These are phyloP conservation scores for Leucoptera coffeella DNA, from an alignment of 2,888 invertebrate genomes.

Conservation along the genomic window DNA sequence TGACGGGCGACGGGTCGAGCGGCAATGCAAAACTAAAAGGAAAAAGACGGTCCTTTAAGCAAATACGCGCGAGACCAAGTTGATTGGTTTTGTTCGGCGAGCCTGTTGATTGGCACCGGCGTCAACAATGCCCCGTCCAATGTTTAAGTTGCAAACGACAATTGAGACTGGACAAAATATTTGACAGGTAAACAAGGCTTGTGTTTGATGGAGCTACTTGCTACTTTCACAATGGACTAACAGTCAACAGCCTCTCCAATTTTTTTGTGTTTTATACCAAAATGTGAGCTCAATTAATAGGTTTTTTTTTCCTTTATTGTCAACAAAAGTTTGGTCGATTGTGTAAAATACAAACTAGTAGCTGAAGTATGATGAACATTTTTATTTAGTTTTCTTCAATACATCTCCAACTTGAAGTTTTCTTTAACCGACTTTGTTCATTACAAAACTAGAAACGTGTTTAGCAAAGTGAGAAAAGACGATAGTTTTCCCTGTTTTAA, in stretches of 20 bases:
- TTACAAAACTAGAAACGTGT: too few relatives aligned
- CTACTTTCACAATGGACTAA: constrained; percentile 5
- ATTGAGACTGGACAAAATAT: constrained; percentile 31
- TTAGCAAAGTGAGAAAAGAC: too few relatives aligned
- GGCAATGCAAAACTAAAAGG: constrained; percentile 45
- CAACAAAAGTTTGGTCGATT: constrained; percentile 5
- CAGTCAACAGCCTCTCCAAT: constrained; percentile 10
- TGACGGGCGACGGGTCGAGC: constrained; percentile 48
- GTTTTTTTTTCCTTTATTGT: not conserved
- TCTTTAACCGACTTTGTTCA: too few relatives aligned
- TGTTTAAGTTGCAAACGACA: constrained; percentile 46
- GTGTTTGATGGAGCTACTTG: constrained; percentile 10
- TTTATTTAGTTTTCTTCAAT: not conserved
- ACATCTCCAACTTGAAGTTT: too few relatives aligned
- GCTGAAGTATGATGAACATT: too few relatives aligned
- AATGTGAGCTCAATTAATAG: constrained; percentile 1
- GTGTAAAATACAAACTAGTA: constrained; percentile 2
- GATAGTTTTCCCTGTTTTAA: too few relatives aligned
- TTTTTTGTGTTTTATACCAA: not conserved
- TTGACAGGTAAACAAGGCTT: constrained; percentile 11
- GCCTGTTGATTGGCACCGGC: constrained; percentile 47
- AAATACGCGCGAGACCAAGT: constrained; percentile 53
- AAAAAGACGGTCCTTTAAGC: constrained; percentile 48
- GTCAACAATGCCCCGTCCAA: constrained; percentile 42
- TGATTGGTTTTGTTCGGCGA: constrained; percentile 55